Conservation (phyloP, 2,113 vertebrate species). For the Piprites chloris region DNA sequence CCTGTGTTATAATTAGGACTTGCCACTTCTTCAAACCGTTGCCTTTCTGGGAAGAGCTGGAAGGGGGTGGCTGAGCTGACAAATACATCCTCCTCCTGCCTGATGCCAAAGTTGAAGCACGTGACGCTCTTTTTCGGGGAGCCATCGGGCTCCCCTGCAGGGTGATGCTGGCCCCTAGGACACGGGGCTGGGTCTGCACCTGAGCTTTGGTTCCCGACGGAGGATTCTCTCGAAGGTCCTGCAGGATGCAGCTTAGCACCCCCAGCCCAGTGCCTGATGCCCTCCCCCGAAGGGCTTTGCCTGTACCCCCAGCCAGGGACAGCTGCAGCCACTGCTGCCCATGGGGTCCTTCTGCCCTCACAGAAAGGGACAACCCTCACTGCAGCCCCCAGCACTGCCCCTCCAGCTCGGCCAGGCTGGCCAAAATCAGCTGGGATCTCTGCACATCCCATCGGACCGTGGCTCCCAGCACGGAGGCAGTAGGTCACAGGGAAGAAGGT, state of each 20-base stretch:
- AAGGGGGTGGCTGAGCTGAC: conserved; percentile 64
- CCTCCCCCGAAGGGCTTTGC: background rate
- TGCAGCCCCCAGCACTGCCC: rapidly evolving
- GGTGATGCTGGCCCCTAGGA: background rate
- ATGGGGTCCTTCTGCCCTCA: rapidly evolving
- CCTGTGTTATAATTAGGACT: conserved; percentile 31
- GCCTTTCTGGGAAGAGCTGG: conserved; percentile 57
- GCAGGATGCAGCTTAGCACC: background rate
- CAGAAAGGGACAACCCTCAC: background rate
- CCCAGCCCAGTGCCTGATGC: background rate
- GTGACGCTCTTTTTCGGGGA: conserved; percentile 32
- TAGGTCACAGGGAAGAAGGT: background rate
- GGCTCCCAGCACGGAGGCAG: rapidly evolving
- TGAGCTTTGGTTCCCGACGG: rapidly evolving
- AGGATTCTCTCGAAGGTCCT: background rate
- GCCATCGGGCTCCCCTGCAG: background rate
- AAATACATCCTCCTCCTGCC: conserved; percentile 58
- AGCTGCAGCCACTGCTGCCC: background rate
- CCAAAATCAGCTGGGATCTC: background rate
- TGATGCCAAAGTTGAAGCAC: conserved; percentile 55
- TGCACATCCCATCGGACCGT: background rate
- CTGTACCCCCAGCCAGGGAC: background rate
- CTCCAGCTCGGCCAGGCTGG: background rate
- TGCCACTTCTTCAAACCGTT: conserved; percentile 36
- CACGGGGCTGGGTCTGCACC: background rate